Evolutionary conservation across 1,140 invertebrate species (phyloP).

Genomic region (Zaprionus tsacasi): DNA sequence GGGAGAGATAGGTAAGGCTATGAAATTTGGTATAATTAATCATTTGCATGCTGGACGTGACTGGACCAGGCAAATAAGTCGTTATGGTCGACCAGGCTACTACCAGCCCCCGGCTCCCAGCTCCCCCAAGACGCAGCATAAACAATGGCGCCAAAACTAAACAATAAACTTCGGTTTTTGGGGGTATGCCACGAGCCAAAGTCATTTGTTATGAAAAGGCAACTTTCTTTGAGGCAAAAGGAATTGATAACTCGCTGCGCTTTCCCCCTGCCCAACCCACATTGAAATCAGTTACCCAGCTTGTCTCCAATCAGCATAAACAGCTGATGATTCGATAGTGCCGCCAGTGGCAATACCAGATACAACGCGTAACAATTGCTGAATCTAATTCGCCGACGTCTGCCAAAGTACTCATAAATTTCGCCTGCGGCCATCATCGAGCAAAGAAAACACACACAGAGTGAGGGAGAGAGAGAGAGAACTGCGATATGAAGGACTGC

Average conservation of each 20-base stretch:
- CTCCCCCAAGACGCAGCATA: neutral
- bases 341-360: conserved; percentile 6
- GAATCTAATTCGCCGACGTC: conserved; percentile 58
- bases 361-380: conserved; percentile 35
- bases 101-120: no score
- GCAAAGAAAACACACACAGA: conserved; percentile 31
- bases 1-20: neutral
- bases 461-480: conserved; percentile 3
- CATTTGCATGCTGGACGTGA: conserved; percentile 52
- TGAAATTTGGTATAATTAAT: conserved; percentile 67
- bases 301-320: conserved; percentile 70
- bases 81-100: conserved; percentile 6
- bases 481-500: conserved; percentile 1
- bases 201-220: conserved; percentile 19
- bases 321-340: conserved; percentile 69
- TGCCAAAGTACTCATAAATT: conserved; percentile 68
- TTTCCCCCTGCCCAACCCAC: neutral
- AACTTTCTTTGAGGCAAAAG: conserved; percentile 44
- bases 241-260: conserved; percentile 51
- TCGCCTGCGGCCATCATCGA: conserved; percentile 36
- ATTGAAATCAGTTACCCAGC: conserved; percentile 57
- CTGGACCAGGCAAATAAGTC: conserved; percentile 24
- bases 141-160: conserved; percentile 46
- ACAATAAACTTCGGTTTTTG: conserved; percentile 28
- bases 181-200: neutral